phyloP scores from a whole-genome alignment of 2,888 invertebrate genomes.

The Ophion obscuratus region DNA sequence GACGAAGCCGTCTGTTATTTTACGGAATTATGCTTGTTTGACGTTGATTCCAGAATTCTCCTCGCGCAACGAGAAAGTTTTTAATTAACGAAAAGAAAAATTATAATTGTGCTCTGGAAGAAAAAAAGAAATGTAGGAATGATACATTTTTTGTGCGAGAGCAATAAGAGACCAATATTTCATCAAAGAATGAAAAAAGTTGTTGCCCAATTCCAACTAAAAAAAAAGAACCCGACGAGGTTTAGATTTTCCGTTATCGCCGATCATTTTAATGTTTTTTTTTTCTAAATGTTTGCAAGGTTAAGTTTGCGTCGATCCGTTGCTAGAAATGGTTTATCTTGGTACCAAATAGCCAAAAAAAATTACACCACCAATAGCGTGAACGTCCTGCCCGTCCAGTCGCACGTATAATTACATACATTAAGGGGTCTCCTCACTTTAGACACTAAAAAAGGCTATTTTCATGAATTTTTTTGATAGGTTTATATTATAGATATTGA shows the following conservation, averaged over 20 bases:
- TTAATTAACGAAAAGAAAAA: conserved; percentile 10
- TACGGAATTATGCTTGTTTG: neutral
- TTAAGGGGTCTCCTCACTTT: no score
- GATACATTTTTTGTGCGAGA: neutral
- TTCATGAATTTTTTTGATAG: no score
- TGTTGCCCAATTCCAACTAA: neutral
- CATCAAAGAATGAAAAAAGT: neutral
- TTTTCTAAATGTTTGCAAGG: neutral
- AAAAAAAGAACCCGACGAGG: neutral
- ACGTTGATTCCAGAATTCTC: neutral
- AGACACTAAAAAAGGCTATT: no score
- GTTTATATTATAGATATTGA: no score
- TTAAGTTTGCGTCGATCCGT: no score
- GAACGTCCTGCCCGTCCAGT: no score
- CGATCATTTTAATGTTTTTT: neutral
- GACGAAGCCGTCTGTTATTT: neutral
- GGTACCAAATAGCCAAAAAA: no score
- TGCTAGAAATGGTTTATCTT: no score
- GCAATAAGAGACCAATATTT: neutral
- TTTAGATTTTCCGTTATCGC: neutral
- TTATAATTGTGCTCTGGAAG: neutral
- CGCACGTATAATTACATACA: no score
- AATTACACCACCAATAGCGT: no score
- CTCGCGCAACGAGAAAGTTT: neutral
- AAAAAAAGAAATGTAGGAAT: neutral